Percentiles rank a stretch among this genome's conserved stretches.
Evolutionary conservation across 2,888 invertebrate species (phyloP).

Genomic region (Chalcosyrphus nemorum): DNA sequence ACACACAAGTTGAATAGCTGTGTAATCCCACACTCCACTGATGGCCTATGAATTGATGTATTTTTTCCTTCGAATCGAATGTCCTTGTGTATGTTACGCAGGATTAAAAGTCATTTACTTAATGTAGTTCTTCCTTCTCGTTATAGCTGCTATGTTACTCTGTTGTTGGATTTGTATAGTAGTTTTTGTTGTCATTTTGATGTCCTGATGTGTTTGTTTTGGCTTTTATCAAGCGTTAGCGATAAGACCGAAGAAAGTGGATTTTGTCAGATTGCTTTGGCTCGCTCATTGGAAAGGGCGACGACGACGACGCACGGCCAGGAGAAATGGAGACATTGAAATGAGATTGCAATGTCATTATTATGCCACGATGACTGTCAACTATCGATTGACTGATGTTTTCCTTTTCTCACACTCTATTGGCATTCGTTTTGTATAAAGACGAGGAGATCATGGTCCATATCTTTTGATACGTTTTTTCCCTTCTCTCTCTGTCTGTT

Average conservation of each 20-base stretch:
- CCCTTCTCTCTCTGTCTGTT: not conserved
- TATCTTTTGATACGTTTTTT: not conserved
- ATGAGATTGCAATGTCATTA: conserved; percentile 69
- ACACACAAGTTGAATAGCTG: conserved; percentile 45
- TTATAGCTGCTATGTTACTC: conserved; percentile 29
- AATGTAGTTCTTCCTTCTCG: conserved; percentile 64
- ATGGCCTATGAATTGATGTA: conserved; percentile 47
- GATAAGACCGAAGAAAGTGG: conserved; percentile 51
- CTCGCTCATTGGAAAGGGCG: not conserved
- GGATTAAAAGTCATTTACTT: conserved; percentile 72
- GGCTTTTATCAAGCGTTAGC: conserved; percentile 50
- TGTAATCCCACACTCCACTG: not conserved
- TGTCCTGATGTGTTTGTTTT: conserved; percentile 65
- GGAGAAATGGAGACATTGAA: conserved; percentile 49
- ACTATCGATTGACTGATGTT: conserved; percentile 25
- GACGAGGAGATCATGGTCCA: not conserved
- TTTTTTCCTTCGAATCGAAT: conserved; percentile 30
- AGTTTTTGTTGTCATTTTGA: conserved; percentile 16
- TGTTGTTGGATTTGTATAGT: not conserved
- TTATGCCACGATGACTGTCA: conserved; percentile 55
- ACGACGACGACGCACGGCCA: not conserved
- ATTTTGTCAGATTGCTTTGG: conserved; percentile 19
- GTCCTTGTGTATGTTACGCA: not conserved
- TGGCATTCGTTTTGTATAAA: not conserved
- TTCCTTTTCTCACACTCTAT: conserved; percentile 26